Evolutionary conservation across 2,888 invertebrate species (phyloP), one percentile per base, ranked within the genome.

Genomic region (Drosophila prolongata): DNA sequence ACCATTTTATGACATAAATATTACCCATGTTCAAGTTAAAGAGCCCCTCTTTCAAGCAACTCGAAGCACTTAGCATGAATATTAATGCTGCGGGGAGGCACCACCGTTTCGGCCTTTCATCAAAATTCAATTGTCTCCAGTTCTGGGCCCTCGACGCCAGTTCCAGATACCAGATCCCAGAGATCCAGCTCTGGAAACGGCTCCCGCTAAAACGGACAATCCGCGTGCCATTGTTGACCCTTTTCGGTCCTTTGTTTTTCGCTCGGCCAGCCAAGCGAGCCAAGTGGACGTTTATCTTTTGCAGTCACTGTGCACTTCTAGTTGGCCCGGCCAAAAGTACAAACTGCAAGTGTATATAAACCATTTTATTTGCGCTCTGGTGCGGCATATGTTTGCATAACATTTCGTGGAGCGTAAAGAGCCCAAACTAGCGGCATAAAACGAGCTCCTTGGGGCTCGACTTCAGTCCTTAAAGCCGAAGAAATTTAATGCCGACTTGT

Each of bases 261-360:
- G 77, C 71, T 81, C 76, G 73, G 54, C 60, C 76, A 79, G 67
- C 79, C 85, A 85, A 80, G 73, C 84, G 84, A 46, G 57, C 79
- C 86, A 87, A 85, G 85, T 87, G 85, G 85, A 76, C 88, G 86
- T 85, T 87, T 85, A 87, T 85, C 85, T 89, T 87, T 78, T 87
- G 83, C 87, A 87, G 82, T 69, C 86, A 87, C 79, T 84, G 75
- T 82, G 71, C 47, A 61, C 74, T 56, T 64, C 85, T 81, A 76
- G 74, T 59, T 77, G 30, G 60, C 56, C 43, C 59, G 54, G 54
- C 52, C 65, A 61, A 50, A 71, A 59, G 66, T 34, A 69, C 59
- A 58, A 75, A 42, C 65, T 40, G 46, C 40, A 68, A 66, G 66
- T 66, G 66, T 67, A 55, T 55, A 66, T 59, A 58, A 73, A 35